A percentile compares a stretch with the other conserved stretches of the same genome.
phyloP scores from a whole-genome alignment of 2,113 vertebrate genomes.

The Synchiropus splendidus region DNA sequence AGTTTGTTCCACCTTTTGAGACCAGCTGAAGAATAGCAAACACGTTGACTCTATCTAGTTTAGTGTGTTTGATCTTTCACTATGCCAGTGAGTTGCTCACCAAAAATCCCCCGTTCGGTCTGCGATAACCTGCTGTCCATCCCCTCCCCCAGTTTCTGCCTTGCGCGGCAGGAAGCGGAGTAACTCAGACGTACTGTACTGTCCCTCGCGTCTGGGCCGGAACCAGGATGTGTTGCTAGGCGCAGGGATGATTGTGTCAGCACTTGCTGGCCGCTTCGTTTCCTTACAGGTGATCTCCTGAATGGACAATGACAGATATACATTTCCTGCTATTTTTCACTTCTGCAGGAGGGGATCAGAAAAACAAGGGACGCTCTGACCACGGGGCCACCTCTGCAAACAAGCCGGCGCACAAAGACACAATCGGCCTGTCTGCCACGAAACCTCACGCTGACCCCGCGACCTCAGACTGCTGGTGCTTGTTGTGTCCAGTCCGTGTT shows the following conservation, averaged over 20 bases:
- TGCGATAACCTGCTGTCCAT: conserved; percentile 42
- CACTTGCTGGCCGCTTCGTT: conserved; percentile 64
- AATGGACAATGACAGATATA: conserved; percentile 74
- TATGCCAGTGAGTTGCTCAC: conserved; percentile 11
- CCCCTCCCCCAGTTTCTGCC: conserved; percentile 21
- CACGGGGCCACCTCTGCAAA: conserved; percentile 34
- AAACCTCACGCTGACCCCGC: conserved; percentile 35
- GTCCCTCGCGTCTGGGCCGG: conserved; percentile 66
- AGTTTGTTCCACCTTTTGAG: not conserved
- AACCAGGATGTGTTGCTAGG: conserved; percentile 71
- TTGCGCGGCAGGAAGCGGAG: conserved; percentile 53
- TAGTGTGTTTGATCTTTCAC: conserved; percentile 7
- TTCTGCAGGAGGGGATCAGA: conserved; percentile 49
- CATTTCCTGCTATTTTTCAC: conserved; percentile 69
- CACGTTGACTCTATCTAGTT: not conserved
- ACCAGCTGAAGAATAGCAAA: not conserved
- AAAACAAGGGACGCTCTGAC: conserved; percentile 49
- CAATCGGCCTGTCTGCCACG: conserved; percentile 20
- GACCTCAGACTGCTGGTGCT: conserved; percentile 23
- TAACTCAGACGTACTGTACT: conserved; percentile 57
- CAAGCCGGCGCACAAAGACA: conserved; percentile 38
- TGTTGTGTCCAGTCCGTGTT: conserved; percentile 13
- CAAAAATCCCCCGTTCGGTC: conserved; percentile 46
- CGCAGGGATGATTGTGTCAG: conserved; percentile 69
- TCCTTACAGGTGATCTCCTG: conserved; percentile 75